Conservation (phyloP, 2,113 vertebrate genomes). For the Apaloderma vittatum region DNA sequence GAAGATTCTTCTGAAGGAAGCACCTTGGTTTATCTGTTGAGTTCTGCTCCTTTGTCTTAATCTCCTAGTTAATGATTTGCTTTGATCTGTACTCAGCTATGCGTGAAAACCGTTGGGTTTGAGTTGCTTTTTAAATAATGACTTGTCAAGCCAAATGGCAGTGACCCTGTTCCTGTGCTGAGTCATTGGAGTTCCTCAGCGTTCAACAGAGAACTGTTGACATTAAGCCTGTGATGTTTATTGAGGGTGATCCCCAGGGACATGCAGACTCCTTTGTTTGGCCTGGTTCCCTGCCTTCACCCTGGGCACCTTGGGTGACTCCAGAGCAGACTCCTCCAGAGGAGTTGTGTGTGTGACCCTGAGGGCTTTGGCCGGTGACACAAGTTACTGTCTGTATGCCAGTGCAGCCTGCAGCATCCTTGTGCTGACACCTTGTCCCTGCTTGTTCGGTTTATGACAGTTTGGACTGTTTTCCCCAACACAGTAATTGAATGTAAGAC, state of each 20-base stretch:
- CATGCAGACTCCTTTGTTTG: not conserved
- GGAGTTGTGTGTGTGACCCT: not conserved
- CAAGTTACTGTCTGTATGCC: not conserved
- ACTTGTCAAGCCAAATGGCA: not conserved
- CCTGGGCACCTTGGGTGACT: no score
- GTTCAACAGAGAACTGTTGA: not conserved
- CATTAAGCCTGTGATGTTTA: not conserved
- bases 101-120: not conserved
- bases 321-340: not conserved
- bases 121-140: not conserved
- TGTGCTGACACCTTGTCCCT: not conserved
- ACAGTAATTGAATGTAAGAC: not conserved
- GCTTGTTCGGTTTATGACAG: not conserved
- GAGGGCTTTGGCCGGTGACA: no score
- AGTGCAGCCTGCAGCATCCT: not conserved
- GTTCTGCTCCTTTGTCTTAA: not conserved
- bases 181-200: not conserved
- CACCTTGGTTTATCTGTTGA: accelerated
- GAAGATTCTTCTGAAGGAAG: not conserved
- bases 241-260: not conserved
- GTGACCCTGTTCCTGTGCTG: not conserved
- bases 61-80: not conserved
- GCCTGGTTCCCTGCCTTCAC: not conserved
- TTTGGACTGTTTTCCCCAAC: not conserved
- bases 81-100: not conserved